Conservation (phyloP, 2,888 invertebrate species). For the Epinotia ramella region DNA sequence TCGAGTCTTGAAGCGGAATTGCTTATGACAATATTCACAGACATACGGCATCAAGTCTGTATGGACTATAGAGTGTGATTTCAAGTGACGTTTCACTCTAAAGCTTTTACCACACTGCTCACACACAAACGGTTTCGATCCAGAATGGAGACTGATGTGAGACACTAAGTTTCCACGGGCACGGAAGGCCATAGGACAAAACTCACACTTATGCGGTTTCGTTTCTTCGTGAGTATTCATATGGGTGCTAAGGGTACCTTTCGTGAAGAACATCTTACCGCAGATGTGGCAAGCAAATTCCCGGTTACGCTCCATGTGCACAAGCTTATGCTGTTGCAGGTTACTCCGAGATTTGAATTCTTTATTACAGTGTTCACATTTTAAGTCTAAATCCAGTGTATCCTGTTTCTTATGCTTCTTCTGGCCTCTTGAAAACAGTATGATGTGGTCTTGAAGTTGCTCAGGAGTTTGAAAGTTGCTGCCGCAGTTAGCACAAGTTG, state of each 20-base stretch:
- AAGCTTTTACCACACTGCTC: slow-evolving; percentile 81
- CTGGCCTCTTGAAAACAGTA: slow-evolving; percentile 62
- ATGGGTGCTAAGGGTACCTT: slow-evolving; percentile 76
- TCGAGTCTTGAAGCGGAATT: slow-evolving; percentile 77
- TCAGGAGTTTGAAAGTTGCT: slow-evolving; percentile 65
- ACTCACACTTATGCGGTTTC: slow-evolving; percentile 77
- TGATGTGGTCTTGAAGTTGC: slow-evolving; percentile 68
- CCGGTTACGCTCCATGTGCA: slow-evolving; percentile 77
- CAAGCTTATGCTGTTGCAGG: slow-evolving; percentile 70
- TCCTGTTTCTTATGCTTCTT: slow-evolving; percentile 60
- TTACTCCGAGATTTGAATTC: slow-evolving; percentile 76
- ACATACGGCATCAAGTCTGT: slow-evolving; percentile 77
- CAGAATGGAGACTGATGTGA: slow-evolving; percentile 74
- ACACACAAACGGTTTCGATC: slow-evolving; percentile 76
- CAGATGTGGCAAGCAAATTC: slow-evolving; percentile 78
- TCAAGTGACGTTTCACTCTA: slow-evolving; percentile 75
- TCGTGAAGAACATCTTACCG: slow-evolving; percentile 81
- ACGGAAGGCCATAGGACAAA: slow-evolving; percentile 75
- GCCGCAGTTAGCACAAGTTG: slow-evolving; percentile 71
- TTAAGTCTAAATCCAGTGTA: slow-evolving; percentile 59
- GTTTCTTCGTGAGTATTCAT: slow-evolving; percentile 75
- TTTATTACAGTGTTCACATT: slow-evolving; percentile 72
- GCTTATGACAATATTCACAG: slow-evolving; percentile 77
- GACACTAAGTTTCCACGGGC: slow-evolving; percentile 75
- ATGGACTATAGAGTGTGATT: slow-evolving; percentile 79